A percentile compares a stretch with the other conserved stretches of the same genome.
phyloP scores from a whole-genome alignment of 2,113 vertebrate genomes.

The Erinaceus europaeus region DNA sequence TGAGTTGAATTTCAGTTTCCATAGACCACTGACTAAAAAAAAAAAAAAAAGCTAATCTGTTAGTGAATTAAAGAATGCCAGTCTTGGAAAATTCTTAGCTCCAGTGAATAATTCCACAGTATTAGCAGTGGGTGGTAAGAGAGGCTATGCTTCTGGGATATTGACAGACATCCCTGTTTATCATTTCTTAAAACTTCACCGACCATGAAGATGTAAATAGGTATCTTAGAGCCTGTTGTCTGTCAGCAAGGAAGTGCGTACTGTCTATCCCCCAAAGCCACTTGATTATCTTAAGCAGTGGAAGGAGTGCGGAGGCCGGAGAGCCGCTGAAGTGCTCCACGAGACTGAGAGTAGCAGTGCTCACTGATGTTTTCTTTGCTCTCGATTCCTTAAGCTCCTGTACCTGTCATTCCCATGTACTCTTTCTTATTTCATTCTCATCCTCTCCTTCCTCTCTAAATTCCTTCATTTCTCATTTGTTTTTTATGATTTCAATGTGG shows the following conservation, averaged over 20 bases:
- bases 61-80: constrained; percentile 15
- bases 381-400: neutral
- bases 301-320: constrained; percentile 24
- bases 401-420: no score
- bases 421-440: rapidly evolving
- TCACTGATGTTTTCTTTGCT: neutral
- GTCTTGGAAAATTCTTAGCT: neutral
- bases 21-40: constrained; percentile 30
- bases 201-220: constrained; percentile 49
- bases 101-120: constrained; percentile 39
- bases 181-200: constrained; percentile 43
- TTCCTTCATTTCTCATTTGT: neutral
- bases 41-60: constrained; percentile 44
- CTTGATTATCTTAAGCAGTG: constrained; percentile 43
- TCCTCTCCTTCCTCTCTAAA: neutral
- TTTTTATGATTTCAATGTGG: neutral
- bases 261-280: constrained; percentile 13
- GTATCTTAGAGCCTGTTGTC: neutral
- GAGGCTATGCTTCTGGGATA: constrained; percentile 54
- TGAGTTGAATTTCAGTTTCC: constrained; percentile 53
- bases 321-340: no score
- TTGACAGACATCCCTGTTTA: constrained; percentile 48
- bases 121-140: constrained; percentile 29
- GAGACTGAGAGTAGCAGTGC: neutral
- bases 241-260: constrained; percentile 26